These are phyloP conservation scores for Siderastrea radians DNA, from an alignment of 92 coral and sea anemone species.

Conservation along the genomic window DNA sequence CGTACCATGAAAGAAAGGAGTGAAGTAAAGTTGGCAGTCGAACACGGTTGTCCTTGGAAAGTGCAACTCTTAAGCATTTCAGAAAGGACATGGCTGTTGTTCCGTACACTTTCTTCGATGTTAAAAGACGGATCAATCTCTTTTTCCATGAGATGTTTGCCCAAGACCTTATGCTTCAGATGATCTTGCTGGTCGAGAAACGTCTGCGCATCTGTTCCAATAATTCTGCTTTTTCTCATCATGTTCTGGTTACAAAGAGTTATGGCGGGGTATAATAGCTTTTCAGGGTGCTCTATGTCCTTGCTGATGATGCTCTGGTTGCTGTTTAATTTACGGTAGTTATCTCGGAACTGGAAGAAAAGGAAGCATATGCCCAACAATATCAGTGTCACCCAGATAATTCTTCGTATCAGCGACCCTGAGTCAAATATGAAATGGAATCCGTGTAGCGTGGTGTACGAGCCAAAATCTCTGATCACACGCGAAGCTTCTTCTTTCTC, in stretches of 20 bases:
- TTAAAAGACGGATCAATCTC: slow-evolving; percentile 33
- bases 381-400: slow-evolving; percentile 67
- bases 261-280: slow-evolving; percentile 68
- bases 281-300: slow-evolving; percentile 19
- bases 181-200: slow-evolving; percentile 67
- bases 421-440: slow-evolving; percentile 67
- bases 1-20: slow-evolving; percentile 56
- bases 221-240: slow-evolving; percentile 69
- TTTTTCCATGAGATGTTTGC: slow-evolving; percentile 3
- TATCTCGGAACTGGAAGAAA: slow-evolving; percentile 50
- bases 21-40: slow-evolving; percentile 49
- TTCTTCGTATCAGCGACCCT: slow-evolving; percentile 39
- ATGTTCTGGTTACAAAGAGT: slow-evolving; percentile 80
- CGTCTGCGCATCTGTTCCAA: slow-evolving; percentile 77
- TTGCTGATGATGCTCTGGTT: slow-evolving; percentile 37
- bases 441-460: slow-evolving; percentile 80
- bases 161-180: background rate
- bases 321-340: slow-evolving; percentile 30
- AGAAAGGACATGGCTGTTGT: slow-evolving; percentile 50
- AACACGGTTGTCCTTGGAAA: slow-evolving; percentile 29
- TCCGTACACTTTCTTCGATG: slow-evolving; percentile 56
- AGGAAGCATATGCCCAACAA: slow-evolving; percentile 40
- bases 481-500: slow-evolving; percentile 28
- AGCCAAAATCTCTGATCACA: slow-evolving; percentile 59
- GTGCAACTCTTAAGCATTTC: slow-evolving; percentile 47